Percentiles rank a stretch among this genome's conserved stretches.
These are phyloP conservation scores for Aporophyla nigra DNA, from an alignment of 2,888 invertebrate genomes.

Conservation along the genomic window DNA sequence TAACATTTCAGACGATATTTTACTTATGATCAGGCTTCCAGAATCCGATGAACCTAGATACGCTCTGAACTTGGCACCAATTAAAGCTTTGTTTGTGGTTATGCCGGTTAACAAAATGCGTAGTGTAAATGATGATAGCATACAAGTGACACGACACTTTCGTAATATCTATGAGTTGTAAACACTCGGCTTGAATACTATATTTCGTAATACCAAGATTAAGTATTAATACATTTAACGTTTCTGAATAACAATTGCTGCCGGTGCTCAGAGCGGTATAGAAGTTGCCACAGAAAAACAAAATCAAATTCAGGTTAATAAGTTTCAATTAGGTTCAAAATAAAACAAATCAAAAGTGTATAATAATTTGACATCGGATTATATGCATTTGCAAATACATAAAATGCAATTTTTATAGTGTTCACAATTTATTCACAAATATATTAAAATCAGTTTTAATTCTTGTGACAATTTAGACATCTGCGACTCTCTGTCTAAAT, in stretches of 20 bases:
- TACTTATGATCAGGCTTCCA: conserved; percentile 35
- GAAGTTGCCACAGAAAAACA: conserved; percentile 8
- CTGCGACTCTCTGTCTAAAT: too few species aligned
- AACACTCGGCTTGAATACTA: not conserved
- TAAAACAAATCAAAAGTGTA: not conserved
- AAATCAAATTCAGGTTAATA: conserved; percentile 4
- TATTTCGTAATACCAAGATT: not conserved
- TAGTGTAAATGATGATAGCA: not conserved
- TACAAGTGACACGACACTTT: not conserved
- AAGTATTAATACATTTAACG: not conserved
- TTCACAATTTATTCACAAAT: too few species aligned
- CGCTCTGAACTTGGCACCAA: conserved; percentile 27
- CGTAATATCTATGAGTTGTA: not conserved
- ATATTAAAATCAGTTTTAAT: too few species aligned
- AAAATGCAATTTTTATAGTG: too few species aligned
- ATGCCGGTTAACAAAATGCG: not conserved
- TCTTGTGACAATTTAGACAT: too few species aligned
- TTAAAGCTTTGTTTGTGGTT: not conserved
- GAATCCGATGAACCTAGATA: conserved; percentile 22
- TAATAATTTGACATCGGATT: too few species aligned
- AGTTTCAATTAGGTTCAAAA: conserved; percentile 2
- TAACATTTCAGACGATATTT: not conserved
- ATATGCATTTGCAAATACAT: too few species aligned
- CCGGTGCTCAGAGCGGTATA: conserved; percentile 32
- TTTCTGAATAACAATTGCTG: conserved; percentile 2